These are phyloP conservation scores for Catocala fraxini DNA, from an alignment of 2,888 invertebrate genomes.

Conservation along the genomic window DNA sequence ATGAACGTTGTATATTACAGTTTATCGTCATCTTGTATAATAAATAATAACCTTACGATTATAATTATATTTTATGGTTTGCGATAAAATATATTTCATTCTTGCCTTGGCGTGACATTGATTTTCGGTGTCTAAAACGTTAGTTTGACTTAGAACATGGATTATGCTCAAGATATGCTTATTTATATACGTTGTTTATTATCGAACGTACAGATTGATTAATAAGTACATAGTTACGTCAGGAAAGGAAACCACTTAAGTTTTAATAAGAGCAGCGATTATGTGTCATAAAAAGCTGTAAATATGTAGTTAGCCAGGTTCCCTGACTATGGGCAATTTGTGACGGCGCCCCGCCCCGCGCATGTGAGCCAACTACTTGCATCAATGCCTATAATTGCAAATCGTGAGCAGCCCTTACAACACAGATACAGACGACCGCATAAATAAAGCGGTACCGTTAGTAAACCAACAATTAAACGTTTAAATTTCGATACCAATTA, in stretches of 20 bases:
- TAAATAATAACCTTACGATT: slow-evolving; percentile 26
- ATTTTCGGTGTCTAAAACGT: slow-evolving; percentile 15
- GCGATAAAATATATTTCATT: slow-evolving; percentile 31
- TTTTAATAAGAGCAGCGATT: slow-evolving; percentile 86
- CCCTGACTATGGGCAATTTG: slow-evolving; percentile 68
- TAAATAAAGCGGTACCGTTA: too few species aligned
- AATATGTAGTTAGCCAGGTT: slow-evolving; percentile 82
- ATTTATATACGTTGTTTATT: slow-evolving; percentile 46
- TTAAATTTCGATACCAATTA: too few species aligned
- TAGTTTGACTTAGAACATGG: too few species aligned
- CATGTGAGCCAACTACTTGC: slow-evolving; percentile 40
- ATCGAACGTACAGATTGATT: slow-evolving; percentile 58
- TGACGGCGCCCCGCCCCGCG: slow-evolving; percentile 49
- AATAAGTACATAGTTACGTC: slow-evolving; percentile 63
- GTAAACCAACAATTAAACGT: too few species aligned
- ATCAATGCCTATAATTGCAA: slow-evolving; percentile 50
- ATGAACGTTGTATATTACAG: slow-evolving; percentile 11
- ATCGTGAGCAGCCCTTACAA: slow-evolving; percentile 39
- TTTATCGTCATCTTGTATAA: slow-evolving; percentile 21
- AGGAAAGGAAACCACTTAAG: slow-evolving; percentile 82
- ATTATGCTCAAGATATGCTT: too few species aligned
- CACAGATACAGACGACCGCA: slow-evolving; percentile 11
- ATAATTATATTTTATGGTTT: slow-evolving; percentile 28
- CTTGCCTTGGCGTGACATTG: slow-evolving; percentile 34
- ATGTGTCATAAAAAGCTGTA: slow-evolving; percentile 82